phyloP scores from a whole-genome alignment of 2,888 invertebrate genomes.

The Sinotaia quadrata region DNA sequence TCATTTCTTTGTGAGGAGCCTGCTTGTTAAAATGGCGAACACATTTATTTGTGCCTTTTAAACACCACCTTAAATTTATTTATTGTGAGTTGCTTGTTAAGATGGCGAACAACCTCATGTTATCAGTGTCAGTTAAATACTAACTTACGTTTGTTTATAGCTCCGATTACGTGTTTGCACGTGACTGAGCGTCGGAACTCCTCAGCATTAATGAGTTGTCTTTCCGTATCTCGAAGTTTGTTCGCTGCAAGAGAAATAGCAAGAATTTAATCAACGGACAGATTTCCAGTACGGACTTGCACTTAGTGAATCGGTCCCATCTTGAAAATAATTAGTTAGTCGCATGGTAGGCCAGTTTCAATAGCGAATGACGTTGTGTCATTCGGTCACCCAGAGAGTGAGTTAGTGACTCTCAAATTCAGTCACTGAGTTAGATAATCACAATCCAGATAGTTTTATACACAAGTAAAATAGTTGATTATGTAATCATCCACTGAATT shows the following conservation, averaged over 20 bases:
- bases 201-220: conserved; percentile 31
- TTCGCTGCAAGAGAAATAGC: conserved; percentile 20
- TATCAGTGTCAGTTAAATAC: not conserved
- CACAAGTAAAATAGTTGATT: no score
- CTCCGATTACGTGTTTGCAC: conserved; percentile 46
- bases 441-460: no score
- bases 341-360: no score
- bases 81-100: not conserved
- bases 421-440: not conserved
- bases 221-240: conserved; percentile 20
- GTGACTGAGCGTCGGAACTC: conserved; percentile 43
- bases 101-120: not conserved
- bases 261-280: not conserved
- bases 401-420: not conserved
- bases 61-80: no score
- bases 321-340: no score
- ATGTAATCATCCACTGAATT: no score
- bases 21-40: no score
- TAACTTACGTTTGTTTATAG: conserved; percentile 47
- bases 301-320: no score
- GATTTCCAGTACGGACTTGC: not conserved
- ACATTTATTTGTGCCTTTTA: no score
- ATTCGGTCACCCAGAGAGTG: no score
- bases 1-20: not conserved
- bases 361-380: no score